phyloP scores from a whole-genome alignment of 2,113 vertebrate species.

The Chlamydotis undulata region DNA sequence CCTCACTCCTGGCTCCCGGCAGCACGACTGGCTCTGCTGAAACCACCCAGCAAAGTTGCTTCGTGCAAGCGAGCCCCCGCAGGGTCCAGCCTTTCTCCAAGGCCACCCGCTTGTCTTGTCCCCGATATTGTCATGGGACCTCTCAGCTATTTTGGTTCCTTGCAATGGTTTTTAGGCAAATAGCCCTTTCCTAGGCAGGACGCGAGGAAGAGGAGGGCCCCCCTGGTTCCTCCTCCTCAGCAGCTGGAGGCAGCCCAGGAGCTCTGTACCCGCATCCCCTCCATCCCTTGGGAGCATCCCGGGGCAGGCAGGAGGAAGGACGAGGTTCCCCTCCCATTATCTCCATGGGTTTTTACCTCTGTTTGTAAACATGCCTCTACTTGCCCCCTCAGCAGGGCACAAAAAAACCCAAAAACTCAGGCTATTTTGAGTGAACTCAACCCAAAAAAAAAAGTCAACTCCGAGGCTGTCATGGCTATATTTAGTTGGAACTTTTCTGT shows the following conservation, averaged over 20 bases:
- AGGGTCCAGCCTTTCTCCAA: not conserved
- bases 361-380: not conserved
- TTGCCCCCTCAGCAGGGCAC: constrained; percentile 17
- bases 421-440: constrained; percentile 68
- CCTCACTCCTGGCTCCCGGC: not conserved
- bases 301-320: not conserved
- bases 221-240: not conserved
- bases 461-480: constrained; percentile 74
- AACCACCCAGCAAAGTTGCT: not conserved
- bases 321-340: not conserved
- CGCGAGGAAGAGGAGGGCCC: not conserved
- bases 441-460: constrained; percentile 10
- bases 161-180: not conserved
- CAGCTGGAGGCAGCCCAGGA: not conserved
- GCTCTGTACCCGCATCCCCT: fast-evolving
- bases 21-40: not conserved
- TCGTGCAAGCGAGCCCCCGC: fast-evolving
- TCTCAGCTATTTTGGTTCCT: not conserved
- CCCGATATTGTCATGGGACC: too few relatives aligned
- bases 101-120: not conserved
- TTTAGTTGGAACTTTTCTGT: constrained; percentile 77
- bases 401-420: not conserved
- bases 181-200: not conserved
- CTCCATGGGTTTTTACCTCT: constrained; percentile 12
- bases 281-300: not conserved